phyloP scores from a whole-genome alignment of 2,113 vertebrate species.

The Nycticebus coucang region DNA sequence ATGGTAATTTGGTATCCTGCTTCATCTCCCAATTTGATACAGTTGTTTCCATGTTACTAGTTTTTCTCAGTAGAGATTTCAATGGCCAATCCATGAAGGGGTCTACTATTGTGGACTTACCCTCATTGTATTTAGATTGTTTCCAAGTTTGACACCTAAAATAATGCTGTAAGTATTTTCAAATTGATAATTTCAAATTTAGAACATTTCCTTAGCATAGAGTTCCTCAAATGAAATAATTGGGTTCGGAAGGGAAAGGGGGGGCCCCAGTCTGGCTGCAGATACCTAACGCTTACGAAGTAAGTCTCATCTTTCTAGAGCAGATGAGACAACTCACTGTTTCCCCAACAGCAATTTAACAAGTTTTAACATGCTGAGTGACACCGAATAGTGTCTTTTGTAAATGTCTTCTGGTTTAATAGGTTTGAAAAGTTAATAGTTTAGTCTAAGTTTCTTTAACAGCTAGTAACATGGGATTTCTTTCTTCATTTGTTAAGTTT shows the following conservation, averaged over 20 bases:
- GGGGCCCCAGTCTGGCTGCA: background rate
- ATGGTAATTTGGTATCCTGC: background rate
- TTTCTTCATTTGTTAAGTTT: background rate
- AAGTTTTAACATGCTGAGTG: background rate
- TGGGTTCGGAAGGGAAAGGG: too few species aligned
- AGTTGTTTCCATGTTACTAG: background rate
- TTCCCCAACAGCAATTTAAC: background rate
- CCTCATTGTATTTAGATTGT: background rate
- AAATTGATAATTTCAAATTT: constrained; percentile 19
- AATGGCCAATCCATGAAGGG: background rate
- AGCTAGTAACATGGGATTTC: background rate
- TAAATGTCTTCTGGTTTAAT: background rate
- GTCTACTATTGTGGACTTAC: background rate
- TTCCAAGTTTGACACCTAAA: background rate
- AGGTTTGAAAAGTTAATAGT: background rate
- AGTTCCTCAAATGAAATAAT: background rate
- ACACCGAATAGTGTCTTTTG: background rate
- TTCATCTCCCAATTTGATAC: background rate
- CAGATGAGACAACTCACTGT: background rate
- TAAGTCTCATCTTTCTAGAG: too few species aligned
- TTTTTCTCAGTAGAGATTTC: constrained; percentile 36
- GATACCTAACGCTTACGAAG: background rate
- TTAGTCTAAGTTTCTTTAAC: background rate
- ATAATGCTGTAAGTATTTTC: constrained; percentile 51
- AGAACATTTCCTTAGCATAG: background rate